Evolutionary conservation across 2,888 invertebrate species (phyloP), one percentile per base, ranked within the genome.

Genomic region (Sylvicola fuscatus): DNA sequence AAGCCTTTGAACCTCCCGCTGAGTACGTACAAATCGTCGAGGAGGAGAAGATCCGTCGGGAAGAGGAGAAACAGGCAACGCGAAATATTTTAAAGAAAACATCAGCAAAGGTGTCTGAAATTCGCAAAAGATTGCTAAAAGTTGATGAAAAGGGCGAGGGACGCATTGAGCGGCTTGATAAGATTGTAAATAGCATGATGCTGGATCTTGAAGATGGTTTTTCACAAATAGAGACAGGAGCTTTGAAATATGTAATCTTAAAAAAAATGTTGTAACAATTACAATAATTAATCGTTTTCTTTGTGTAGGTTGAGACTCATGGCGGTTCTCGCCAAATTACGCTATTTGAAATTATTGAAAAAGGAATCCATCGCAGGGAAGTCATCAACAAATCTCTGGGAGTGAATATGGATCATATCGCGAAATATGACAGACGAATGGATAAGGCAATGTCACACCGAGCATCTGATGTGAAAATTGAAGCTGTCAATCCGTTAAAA

Each of bases 11-110:
- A 38, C 52, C 51, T 35, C 38, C 59, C 64, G 72, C 54, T 51
- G 64, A 51, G 59, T 72, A 40, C 63, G 80, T 47, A 54, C 59
- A 58, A 4, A 67, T 78, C 42, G 79, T 79, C 45, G 68, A 70
- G 42, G 70, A 76, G 28, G 70, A 71, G 1, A 65, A 76, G 1
- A 65, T 65, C 14, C 58, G 56, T 38, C 42, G 61, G 54, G 49
- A 45, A 3, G 47, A 52, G 12, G 59, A 59, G 13, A 55, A 51
- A 35, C 14, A 34, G 3, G 47, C 51, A 5, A 51, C 54, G 0
- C 42, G 52, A 2, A 33, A 42, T 30, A 40, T 36, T 27, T 38
- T 42, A 27, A 10, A 31, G 6, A 43, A 39, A 6, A 47, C 53
- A 10, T 48, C 49, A 8, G 49, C 51, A 26, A 53, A 58, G 17